A percentile compares a stretch with the other conserved stretches of the same genome.
These are phyloP conservation scores for Hyla sarda DNA, from an alignment of 2,113 vertebrate genomes.

Conservation along the genomic window DNA sequence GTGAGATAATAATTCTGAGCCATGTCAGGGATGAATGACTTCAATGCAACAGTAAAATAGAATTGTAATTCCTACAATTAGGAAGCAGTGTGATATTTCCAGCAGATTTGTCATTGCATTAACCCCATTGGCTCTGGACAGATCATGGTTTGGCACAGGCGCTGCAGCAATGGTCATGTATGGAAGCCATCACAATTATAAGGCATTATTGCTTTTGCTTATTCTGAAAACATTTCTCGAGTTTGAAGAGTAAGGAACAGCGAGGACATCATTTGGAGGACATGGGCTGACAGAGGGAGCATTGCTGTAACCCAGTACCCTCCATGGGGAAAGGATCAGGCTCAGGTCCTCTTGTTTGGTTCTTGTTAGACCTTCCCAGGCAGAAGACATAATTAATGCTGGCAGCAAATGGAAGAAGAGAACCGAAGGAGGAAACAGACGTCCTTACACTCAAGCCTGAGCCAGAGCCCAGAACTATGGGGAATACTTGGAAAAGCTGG, in stretches of 20 bases:
- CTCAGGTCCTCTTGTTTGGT: background rate
- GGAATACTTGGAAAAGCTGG: conserved; percentile 7
- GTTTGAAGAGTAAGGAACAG: background rate
- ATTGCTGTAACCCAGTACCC: background rate
- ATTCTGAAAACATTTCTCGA: background rate
- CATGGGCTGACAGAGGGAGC: background rate
- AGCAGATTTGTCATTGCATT: background rate
- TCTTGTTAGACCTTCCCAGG: background rate
- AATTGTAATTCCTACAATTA: background rate
- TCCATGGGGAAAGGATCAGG: conserved; percentile 5
- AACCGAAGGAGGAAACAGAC: background rate
- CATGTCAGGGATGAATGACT: background rate
- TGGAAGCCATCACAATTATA: conserved; percentile 2
- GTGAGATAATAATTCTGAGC: background rate
- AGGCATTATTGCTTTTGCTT: background rate
- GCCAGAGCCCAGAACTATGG: background rate
- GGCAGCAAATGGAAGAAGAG: conserved; percentile 38
- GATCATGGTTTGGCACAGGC: background rate
- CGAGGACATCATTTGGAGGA: background rate
- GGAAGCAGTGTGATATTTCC: background rate
- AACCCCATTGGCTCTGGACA: background rate
- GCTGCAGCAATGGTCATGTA: background rate
- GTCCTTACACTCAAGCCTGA: background rate
- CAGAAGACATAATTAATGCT: conserved; percentile 27
- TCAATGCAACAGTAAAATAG: background rate